Evolutionary conservation across 2,888 invertebrate genomes (phyloP).

Genomic region (Cataglyphis albicans): DNA sequence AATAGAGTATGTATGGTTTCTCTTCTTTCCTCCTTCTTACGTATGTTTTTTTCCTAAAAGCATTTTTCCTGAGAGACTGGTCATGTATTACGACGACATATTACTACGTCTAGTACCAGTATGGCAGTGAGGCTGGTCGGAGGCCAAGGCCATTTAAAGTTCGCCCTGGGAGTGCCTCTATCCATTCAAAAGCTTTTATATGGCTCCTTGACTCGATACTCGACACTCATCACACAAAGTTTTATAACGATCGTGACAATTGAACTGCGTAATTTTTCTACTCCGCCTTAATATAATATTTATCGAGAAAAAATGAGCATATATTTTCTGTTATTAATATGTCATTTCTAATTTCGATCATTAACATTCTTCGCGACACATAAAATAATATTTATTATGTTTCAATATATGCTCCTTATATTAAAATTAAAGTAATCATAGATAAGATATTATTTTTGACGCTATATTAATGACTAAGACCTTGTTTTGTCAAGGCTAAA

Average conservation of each 20-base stretch:
- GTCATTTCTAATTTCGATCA: background rate
- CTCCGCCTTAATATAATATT: background rate
- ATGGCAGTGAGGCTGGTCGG: constrained; percentile 71
- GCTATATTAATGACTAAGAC: background rate
- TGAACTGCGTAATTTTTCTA: constrained; percentile 31
- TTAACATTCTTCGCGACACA: background rate
- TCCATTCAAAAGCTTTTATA: constrained; percentile 59
- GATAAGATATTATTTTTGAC: constrained; percentile 9
- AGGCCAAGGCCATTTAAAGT: constrained; percentile 73
- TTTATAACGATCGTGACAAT: constrained; percentile 20
- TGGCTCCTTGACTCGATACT: constrained; percentile 34
- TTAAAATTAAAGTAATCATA: background rate
- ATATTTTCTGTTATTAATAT: background rate
- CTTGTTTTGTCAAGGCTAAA: background rate
- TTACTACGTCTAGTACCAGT: constrained; percentile 39
- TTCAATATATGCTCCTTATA: background rate
- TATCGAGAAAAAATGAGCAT: background rate
- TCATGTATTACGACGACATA: constrained; percentile 35
- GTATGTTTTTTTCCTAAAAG: constrained; percentile 41
- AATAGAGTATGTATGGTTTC: background rate
- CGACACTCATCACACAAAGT: constrained; percentile 37
- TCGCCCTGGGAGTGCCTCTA: constrained; percentile 52
- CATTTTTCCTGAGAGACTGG: constrained; percentile 30
- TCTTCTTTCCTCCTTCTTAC: constrained; percentile 15
- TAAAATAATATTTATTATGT: background rate